phyloP scores from a whole-genome alignment of 2,113 vertebrate genomes.

The Pachypanchax playfairii region DNA sequence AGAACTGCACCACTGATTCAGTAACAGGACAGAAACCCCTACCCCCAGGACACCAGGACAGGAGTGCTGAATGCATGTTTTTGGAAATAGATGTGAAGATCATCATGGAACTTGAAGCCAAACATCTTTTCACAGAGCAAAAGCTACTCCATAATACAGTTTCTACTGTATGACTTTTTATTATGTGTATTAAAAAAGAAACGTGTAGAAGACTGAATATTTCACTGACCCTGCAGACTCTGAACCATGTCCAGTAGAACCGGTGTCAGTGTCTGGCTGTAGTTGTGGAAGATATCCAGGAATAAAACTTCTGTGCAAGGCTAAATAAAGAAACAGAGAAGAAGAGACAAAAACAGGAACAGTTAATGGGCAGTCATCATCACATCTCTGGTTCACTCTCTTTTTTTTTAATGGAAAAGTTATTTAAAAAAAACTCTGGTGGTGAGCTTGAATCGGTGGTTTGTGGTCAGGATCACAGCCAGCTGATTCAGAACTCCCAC shows the following conservation, averaged over 20 bases:
- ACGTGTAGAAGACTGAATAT: background rate
- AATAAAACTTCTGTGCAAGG: conserved; percentile 97
- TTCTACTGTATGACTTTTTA: too few species aligned
- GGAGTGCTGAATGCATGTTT: background rate
- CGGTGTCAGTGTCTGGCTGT: conserved; percentile 93
- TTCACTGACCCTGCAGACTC: conserved; percentile 87
- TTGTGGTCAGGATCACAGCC: too few species aligned
- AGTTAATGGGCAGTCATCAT: conserved; percentile 9
- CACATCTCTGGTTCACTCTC: background rate
- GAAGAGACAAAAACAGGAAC: conserved; percentile 5
- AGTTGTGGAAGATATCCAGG: conserved; percentile 97
- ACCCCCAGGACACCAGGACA: conserved; percentile 4
- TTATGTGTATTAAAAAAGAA: too few species aligned
- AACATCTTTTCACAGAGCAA: too few species aligned
- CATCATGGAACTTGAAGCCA: conserved; percentile 17
- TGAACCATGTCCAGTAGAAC: conserved; percentile 96
- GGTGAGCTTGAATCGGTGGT: too few species aligned
- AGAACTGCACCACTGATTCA: conserved; percentile 16
- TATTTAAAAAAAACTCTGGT: too few species aligned
- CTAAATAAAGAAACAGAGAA: conserved; percentile 71
- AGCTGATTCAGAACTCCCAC: too few species aligned
- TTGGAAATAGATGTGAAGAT: conserved; percentile 2
- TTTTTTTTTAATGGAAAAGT: too few species aligned
- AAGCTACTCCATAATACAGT: too few species aligned
- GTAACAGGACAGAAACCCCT: conserved; percentile 16